phyloP scores from a whole-genome alignment of 2,113 vertebrate genomes.

The Fregetta grallaria region DNA sequence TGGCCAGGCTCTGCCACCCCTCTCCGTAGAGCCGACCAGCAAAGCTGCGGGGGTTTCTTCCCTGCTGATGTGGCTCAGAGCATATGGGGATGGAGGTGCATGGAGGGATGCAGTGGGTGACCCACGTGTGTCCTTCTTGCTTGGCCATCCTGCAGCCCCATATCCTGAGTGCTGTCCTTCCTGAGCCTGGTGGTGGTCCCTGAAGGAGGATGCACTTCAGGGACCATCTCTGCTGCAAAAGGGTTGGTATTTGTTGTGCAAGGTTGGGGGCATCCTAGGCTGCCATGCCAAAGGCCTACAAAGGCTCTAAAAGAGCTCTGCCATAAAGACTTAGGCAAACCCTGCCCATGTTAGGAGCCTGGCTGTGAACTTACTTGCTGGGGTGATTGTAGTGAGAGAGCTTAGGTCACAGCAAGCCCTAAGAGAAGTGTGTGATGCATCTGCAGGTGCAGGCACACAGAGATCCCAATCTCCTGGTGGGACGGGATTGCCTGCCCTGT shows the following conservation, averaged over 20 bases:
- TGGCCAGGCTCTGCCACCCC: background rate
- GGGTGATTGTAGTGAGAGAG: background rate
- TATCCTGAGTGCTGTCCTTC: background rate
- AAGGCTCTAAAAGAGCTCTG: background rate
- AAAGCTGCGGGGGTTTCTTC: background rate
- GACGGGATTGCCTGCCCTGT: background rate
- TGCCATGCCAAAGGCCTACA: background rate
- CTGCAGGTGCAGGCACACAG: background rate
- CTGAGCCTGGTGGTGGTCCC: background rate
- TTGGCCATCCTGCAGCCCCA: background rate
- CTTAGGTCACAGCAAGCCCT: background rate
- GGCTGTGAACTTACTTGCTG: background rate
- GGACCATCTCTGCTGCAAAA: background rate
- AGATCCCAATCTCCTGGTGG: background rate
- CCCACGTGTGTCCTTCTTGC: accelerated
- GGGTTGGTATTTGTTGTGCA: background rate
- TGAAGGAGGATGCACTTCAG: background rate
- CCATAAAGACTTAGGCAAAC: background rate
- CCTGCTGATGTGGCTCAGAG: background rate
- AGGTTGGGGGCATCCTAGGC: background rate
- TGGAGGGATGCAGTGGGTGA: background rate
- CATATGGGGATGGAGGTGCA: accelerated
- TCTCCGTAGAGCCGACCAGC: background rate
- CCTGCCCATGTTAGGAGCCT: background rate
- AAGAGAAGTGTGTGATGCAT: background rate